Conservation (phyloP, 2,113 vertebrate species). For the Lathamus discolor region DNA sequence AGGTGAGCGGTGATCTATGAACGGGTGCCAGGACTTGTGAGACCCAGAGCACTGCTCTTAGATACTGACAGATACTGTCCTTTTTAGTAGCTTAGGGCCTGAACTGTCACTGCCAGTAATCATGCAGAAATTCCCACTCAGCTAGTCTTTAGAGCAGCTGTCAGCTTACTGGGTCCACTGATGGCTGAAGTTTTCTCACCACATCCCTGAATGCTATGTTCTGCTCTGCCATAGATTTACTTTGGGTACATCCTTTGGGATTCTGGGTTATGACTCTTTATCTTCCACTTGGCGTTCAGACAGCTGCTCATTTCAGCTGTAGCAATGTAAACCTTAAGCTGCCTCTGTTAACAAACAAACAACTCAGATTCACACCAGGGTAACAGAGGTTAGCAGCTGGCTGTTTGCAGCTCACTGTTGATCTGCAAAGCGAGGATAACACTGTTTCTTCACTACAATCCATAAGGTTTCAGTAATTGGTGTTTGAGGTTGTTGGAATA, state of each 20-base stretch:
- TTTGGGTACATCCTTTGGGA: not conserved
- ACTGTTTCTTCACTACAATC: not conserved
- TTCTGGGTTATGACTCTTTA: not conserved
- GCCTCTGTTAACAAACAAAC: not conserved
- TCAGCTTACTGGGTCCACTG: not conserved
- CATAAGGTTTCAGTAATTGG: not conserved
- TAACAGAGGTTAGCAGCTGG: not conserved
- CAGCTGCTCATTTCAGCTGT: not conserved
- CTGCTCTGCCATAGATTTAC: not conserved
- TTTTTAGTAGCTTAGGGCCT: not conserved
- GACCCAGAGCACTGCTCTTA: not conserved
- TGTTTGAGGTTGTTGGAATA: not conserved
- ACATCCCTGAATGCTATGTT: not conserved
- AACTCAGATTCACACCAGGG: not conserved
- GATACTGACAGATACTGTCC: not conserved
- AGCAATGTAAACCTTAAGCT: not conserved
- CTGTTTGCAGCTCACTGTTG: not conserved
- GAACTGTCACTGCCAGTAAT: not conserved
- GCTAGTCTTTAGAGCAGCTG: not conserved
- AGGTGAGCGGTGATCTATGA: not conserved
- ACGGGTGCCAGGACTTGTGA: not conserved
- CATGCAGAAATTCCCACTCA: not conserved
- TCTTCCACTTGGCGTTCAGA: not conserved
- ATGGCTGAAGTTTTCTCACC: not conserved
- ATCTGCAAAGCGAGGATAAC: not conserved